Evolutionary conservation across 2,888 invertebrate genomes (phyloP).

Genomic region (Macropis europaea): DNA sequence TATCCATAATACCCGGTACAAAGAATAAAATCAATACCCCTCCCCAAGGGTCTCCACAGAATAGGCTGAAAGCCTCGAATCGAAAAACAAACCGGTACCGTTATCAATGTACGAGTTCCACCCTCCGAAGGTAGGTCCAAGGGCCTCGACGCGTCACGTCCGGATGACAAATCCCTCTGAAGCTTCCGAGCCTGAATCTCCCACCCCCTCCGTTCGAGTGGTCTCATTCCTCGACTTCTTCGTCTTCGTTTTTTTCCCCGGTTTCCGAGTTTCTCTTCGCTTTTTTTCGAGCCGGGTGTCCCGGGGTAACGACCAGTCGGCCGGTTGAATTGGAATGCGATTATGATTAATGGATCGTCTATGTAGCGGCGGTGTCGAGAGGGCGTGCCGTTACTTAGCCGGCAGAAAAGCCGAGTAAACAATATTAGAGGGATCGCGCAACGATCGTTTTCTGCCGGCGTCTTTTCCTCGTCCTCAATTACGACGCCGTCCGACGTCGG

Average conservation of each 20-base stretch:
- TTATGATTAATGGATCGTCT: conserved; percentile 67
- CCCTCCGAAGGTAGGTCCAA: neutral
- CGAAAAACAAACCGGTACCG: neutral
- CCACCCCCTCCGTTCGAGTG: conserved; percentile 1
- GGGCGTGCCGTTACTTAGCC: conserved; percentile 40
- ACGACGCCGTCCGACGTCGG: neutral
- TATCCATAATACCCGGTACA: too few relatives aligned
- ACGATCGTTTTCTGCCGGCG: conserved; percentile 33
- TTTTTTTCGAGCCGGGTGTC: conserved; percentile 13
- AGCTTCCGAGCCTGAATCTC: conserved; percentile 48
- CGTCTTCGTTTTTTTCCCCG: neutral
- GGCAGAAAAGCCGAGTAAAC: conserved; percentile 51
- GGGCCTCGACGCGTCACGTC: conserved; percentile 61
- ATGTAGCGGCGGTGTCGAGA: conserved; percentile 34
- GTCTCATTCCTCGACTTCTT: conserved; percentile 18
- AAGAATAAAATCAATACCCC: too few relatives aligned
- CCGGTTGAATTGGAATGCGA: conserved; percentile 63
- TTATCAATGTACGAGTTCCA: conserved; percentile 2
- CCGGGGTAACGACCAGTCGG: conserved; percentile 37
- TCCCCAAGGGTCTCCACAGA: too few relatives aligned
- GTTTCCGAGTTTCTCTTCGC: conserved; percentile 15
- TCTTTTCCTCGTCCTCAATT: conserved; percentile 34
- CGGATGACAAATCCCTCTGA: conserved; percentile 73
- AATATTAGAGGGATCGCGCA: conserved; percentile 52
- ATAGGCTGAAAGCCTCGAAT: neutral